Base-by-base conservation (phyloP, 2,888 invertebrate species). In the Eilema caniola region DNA sequence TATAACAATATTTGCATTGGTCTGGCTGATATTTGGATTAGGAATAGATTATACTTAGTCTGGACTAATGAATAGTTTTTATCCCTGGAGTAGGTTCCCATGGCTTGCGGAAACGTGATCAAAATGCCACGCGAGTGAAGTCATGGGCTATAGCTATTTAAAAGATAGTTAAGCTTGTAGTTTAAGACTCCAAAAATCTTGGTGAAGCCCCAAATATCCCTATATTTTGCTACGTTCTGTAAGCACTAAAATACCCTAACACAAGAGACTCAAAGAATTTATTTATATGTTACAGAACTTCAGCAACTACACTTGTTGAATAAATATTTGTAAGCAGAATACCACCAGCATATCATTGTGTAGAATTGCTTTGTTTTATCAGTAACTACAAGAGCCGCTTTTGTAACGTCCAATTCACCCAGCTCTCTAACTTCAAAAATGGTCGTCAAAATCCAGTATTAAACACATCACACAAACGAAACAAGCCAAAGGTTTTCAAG, bases 401-500 rank as follows among this genome's bases (percentile, higher is more conserved):
- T 61, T 65, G 62, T 59, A 25, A 59, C 11, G 23, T 68, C 25
- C 28, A 61, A 67, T 68, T 62, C 33, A 60, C 57, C 67, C 64
- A 68, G 59, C n/a, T 37, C 24, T 66, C 59, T 62, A 68, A 69
- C 66, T 66, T 72, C 60, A 66, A 72, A 72, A 53, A 66, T 57
- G 60, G 28, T 74, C 61, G 70, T 62, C 69, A 74, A 78, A 71
- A 77, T 67, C 63, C 66, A 75, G 72, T 81, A 79, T 83, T 81
- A 80, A n/a, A 77, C 78, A 73, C 69, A 73, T 79, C 77, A 72
- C 75, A 82, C 75, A 76, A 79, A 82, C 68, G 71, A 76, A 78
- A 79, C 78, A 74, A 76, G 66, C 76, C 81, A 81, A 80, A 82
- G 80, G 75, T 73, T 78, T 66, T 80, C 78, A 62, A 81, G 82